Base-by-base conservation (phyloP, 2,888 invertebrate species). In the Cheilosia pagana region DNA sequence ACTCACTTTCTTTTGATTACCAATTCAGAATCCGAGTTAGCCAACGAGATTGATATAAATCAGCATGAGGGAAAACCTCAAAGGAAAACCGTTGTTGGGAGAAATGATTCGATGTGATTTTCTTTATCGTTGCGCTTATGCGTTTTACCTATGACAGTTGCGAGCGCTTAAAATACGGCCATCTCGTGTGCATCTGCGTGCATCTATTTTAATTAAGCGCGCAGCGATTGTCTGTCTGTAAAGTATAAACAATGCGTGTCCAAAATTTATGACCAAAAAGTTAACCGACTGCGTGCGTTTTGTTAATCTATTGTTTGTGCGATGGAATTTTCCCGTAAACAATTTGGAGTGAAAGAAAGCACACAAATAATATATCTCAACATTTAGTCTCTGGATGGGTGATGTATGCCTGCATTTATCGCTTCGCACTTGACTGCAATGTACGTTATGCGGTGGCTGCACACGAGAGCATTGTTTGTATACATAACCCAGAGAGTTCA, bases 1-100 rank as follows among this genome's bases (percentile, higher is more conserved):
- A 75, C 39, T 75, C 75, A 52, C 75, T 75, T 75, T 75, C 75
- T 75, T 75, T 57, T 65, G 74, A 65, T 74, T 74, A 63, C 28
- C 60, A 60, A 65, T 74, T 59, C 57, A 19, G 74, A 75, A 75
- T 50, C 21, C 23, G 12, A 23, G 23, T 57, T 55, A 43, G 7
- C 14, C 2, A 59, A 28, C 19, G 8, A 48, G n/a, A 48, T 21
- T 12, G 50, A 63, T 21, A 39, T 23, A 23, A 19, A 23, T 50
- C 39, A 39, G 52, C 52, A 41, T 23, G 21, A 16, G 52, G 5
- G 2, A 25, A 35, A 23, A 39, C 8, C n/a, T 16, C 14, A 41
- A 14, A 21, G 6, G 12, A 48, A 57, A 48, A 57, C 65, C 7
- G 55, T 68, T 14, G 55, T 68, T 52, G 52, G 23, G 16, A 23